Evolutionary conservation across 2,888 invertebrate species (phyloP).

Genomic region (Heteromurus nitidus): DNA sequence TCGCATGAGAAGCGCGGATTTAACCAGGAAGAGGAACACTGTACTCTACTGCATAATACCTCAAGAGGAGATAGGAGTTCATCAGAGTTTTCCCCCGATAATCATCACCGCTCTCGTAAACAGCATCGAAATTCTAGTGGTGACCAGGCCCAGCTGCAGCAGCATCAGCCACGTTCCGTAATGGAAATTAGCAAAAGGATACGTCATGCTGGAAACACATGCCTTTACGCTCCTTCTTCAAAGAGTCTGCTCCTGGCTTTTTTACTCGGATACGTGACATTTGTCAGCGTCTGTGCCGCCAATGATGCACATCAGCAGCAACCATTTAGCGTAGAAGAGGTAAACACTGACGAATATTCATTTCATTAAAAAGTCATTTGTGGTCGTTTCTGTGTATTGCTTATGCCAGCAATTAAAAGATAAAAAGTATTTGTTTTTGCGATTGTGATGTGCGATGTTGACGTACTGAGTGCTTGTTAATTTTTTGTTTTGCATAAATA

Average conservation of each 20-base stretch:
- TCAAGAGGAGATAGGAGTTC: not conserved
- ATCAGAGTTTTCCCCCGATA: not conserved
- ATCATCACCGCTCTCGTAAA: not conserved
- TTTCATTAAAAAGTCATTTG: no score
- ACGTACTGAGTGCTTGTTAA: no score
- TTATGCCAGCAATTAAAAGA: no score
- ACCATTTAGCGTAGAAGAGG: constrained; percentile 57
- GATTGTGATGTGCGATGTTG: no score
- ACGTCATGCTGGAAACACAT: constrained; percentile 51
- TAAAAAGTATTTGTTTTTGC: no score
- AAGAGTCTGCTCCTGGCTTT: constrained; percentile 57
- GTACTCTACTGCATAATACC: constrained; percentile 16
- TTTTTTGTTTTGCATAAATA: no score
- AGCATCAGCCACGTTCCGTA: constrained; percentile 17
- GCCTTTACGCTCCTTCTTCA: constrained; percentile 57
- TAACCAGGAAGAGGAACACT: not conserved
- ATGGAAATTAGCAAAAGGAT: constrained; percentile 36
- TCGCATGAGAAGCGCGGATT: not conserved
- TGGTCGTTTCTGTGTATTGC: no score
- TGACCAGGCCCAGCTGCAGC: not conserved
- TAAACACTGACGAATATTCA: no score
- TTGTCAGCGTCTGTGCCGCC: constrained; percentile 48
- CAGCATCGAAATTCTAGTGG: not conserved
- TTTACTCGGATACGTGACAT: constrained; percentile 43
- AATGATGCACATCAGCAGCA: constrained; percentile 41